These are phyloP conservation scores for Lepeophtheirus salmonis DNA, from an alignment of 1,140 invertebrate genomes.

Conservation along the genomic window DNA sequence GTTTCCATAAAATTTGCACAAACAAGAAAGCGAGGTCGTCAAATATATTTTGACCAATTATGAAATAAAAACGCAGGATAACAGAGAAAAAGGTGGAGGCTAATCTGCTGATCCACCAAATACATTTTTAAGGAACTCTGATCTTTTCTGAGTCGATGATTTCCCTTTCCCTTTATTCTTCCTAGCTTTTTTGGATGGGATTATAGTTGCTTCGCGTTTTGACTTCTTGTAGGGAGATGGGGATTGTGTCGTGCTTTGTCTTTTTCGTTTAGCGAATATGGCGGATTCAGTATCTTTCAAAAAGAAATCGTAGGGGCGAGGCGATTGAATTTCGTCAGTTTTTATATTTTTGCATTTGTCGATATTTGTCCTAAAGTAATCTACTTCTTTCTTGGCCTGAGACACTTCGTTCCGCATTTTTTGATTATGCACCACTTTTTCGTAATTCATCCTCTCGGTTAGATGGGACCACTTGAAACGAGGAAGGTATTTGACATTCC, in stretches of 20 bases:
- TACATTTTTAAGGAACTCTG: not conserved
- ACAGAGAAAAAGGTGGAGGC: not conserved
- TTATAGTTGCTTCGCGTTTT: too few relatives aligned
- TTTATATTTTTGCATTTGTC: slow-evolving; percentile 28
- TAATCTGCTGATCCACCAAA: not conserved
- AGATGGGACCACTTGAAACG: slow-evolving; percentile 88
- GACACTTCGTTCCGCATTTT: slow-evolving; percentile 65
- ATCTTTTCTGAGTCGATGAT: not conserved
- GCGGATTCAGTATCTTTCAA: not conserved
- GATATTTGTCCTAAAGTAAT: slow-evolving; percentile 60
- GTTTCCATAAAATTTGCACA: too few relatives aligned
- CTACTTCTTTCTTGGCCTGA: slow-evolving; percentile 69
- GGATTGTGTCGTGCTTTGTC: too few relatives aligned
- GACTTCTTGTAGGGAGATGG: too few relatives aligned
- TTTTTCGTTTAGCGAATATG: too few relatives aligned
- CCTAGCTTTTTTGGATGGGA: too few relatives aligned
- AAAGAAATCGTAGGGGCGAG: not conserved
- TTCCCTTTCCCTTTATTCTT: too few relatives aligned
- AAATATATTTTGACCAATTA: too few relatives aligned
- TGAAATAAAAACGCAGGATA: too few relatives aligned
- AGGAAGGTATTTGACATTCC: slow-evolving; percentile 87
- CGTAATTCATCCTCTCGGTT: slow-evolving; percentile 64
- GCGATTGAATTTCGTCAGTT: not conserved
- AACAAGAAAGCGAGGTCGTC: not conserved
- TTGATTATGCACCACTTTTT: slow-evolving; percentile 68